These are phyloP conservation scores for Anthoptus insignis DNA, from an alignment of 2,888 invertebrate genomes.

Conservation along the genomic window DNA sequence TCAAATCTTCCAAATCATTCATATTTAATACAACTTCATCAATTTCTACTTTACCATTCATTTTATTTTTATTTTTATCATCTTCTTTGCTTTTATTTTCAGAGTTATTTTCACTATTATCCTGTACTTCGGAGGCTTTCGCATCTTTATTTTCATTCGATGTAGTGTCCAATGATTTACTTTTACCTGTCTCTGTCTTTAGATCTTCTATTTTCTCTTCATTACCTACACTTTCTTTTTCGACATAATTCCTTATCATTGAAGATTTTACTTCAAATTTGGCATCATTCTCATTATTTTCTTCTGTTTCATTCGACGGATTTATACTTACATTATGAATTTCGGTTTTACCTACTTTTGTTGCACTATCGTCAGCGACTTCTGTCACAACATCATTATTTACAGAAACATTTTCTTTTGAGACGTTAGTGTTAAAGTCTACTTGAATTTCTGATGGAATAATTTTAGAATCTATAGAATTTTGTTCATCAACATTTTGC, in stretches of 20 bases:
- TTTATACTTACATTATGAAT: neutral
- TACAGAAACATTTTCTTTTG: neutral
- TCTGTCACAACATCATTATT: neutral
- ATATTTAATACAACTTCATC: constrained; percentile 44
- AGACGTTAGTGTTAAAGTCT: neutral
- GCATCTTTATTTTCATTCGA: neutral
- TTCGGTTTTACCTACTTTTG: neutral
- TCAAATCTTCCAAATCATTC: constrained; percentile 53
- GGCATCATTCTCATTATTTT: no score
- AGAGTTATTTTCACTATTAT: neutral
- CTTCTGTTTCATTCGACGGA: no score
- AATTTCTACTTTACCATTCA: constrained; percentile 29
- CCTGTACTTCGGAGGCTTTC: no score
- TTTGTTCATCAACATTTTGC: neutral
- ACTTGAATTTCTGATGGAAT: neutral
- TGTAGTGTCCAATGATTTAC: neutral
- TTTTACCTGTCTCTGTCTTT: neutral
- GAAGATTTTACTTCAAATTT: no score
- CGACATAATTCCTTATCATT: no score
- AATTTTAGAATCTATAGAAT: neutral
- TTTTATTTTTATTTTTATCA: neutral
- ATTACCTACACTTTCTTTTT: no score
- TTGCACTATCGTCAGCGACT: neutral
- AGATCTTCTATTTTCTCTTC: neutral
- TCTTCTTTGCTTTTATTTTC: no score